Evolutionary conservation across 2,888 invertebrate genomes (phyloP).

Genomic region (Capitulum mitella): DNA sequence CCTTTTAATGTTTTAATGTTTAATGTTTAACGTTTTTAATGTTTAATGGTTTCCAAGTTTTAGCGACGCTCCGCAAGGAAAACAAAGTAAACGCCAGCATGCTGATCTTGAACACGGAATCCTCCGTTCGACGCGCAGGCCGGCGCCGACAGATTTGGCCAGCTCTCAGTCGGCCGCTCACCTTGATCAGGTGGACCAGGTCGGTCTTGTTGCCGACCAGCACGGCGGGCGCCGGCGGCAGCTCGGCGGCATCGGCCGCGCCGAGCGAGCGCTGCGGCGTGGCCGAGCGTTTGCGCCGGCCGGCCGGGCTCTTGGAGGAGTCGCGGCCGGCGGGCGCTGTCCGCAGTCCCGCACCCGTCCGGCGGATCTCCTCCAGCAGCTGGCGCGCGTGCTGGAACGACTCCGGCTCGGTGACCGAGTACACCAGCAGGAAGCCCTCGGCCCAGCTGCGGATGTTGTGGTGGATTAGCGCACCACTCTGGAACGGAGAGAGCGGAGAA

Average conservation of each 20-base stretch:
- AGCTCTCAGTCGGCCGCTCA: background rate
- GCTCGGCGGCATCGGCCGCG: background rate
- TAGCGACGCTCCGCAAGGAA: too few species aligned
- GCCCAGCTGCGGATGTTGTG: conserved; percentile 3
- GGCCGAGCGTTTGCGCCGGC: background rate
- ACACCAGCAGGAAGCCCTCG: conserved; percentile 21
- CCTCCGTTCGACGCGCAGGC: too few species aligned
- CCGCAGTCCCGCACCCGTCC: background rate
- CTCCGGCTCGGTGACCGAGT: background rate
- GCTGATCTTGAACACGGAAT: too few species aligned
- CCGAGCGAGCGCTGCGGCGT: background rate
- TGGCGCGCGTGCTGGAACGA: background rate
- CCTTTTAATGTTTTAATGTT: too few species aligned
- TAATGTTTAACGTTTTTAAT: too few species aligned
- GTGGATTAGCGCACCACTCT: background rate
- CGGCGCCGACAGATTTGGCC: too few species aligned
- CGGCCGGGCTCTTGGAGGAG: background rate
- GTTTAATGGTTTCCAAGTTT: too few species aligned
- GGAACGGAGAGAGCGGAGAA: background rate
- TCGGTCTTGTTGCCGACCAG: conserved; percentile 18
- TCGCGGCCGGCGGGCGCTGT: background rate
- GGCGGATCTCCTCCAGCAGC: background rate
- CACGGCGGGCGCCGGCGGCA: background rate
- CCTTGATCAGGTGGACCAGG: background rate
- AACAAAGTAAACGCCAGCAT: too few species aligned